Evolutionary conservation across 1,140 invertebrate genomes (phyloP).

Genomic region (Hylyphantes graminicola): DNA sequence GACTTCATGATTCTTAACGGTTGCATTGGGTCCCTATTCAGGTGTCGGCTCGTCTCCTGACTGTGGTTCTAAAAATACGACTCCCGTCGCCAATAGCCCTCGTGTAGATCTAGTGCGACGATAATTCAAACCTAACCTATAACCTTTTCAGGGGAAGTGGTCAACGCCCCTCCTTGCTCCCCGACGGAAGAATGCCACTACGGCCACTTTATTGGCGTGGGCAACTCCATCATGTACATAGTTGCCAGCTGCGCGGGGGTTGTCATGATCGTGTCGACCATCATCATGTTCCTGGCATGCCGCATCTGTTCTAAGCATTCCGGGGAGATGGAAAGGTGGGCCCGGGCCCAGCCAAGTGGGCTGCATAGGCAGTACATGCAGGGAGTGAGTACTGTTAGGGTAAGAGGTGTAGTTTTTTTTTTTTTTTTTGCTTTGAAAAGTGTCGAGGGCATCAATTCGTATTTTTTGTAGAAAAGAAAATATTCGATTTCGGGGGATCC

Average conservation of each 20-base stretch:
- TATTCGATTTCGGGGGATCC: no score
- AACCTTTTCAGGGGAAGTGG: background rate
- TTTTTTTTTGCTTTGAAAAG: no score
- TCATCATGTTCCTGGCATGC: slow-evolving; percentile 39
- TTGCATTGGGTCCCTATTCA: no score
- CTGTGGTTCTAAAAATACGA: no score
- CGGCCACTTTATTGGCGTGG: background rate
- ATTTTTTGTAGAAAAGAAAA: no score
- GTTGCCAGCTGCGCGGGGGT: slow-evolving; percentile 37
- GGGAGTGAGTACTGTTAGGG: background rate
- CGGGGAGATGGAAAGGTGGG: slow-evolving; percentile 28
- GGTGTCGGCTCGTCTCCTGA: no score
- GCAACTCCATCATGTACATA: slow-evolving; percentile 30
- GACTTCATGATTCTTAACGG: no score
- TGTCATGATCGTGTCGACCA: slow-evolving; percentile 23
- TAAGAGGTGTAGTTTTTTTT: background rate
- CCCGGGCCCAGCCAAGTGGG: slow-evolving; percentile 14
- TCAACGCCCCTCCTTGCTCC: background rate
- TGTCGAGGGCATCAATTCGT: no score
- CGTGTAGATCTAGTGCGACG: no score
- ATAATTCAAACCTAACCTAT: no score
- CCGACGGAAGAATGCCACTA: slow-evolving; percentile 31
- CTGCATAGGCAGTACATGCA: slow-evolving; percentile 21
- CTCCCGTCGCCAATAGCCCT: no score
- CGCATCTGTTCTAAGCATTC: slow-evolving; percentile 26